Evolutionary conservation across 1,140 invertebrate genomes (phyloP).

Genomic region (Paralvinella palmiformis): DNA sequence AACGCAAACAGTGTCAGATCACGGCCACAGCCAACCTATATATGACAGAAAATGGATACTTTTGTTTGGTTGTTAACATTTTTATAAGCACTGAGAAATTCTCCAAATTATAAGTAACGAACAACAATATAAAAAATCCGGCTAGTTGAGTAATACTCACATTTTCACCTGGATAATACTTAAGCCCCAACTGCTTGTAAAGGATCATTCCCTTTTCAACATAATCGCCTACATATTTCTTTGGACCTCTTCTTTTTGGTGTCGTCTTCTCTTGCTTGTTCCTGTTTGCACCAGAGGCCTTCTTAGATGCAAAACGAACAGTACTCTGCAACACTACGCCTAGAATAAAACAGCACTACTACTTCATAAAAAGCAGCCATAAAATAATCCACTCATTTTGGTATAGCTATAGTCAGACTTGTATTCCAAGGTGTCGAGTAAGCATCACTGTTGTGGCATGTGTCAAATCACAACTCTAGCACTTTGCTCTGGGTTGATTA

Average conservation of each 20-base stretch:
- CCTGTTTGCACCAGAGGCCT: slow-evolving; percentile 10
- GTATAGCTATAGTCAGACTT: no score
- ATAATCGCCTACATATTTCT: slow-evolving; percentile 29
- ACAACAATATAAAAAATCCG: no score
- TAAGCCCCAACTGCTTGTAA: slow-evolving; percentile 29
- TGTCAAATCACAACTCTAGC: no score
- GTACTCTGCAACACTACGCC: no score
- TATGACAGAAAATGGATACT: neutral
- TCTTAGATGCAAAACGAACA: slow-evolving; percentile 15
- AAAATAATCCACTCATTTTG: no score
- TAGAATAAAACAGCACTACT: no score
- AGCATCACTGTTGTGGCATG: no score
- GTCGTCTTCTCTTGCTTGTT: slow-evolving; percentile 15
- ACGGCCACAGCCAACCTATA: slow-evolving; percentile 28
- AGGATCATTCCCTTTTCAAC: slow-evolving; percentile 34
- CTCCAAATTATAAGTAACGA: neutral
- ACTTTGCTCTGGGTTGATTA: no score
- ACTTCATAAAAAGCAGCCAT: no score
- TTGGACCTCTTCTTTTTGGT: slow-evolving; percentile 14
- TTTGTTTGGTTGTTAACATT: neutral
- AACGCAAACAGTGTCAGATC: slow-evolving; percentile 28
- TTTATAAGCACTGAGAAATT: neutral
- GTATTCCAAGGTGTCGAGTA: no score
- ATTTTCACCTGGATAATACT: slow-evolving; percentile 39
- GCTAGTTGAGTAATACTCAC: slow-evolving; percentile 23